A percentile compares a stretch with the other conserved stretches of the same genome.
Evolutionary conservation across 2,113 vertebrate species (phyloP).

Genomic region (Cathartes aura): DNA sequence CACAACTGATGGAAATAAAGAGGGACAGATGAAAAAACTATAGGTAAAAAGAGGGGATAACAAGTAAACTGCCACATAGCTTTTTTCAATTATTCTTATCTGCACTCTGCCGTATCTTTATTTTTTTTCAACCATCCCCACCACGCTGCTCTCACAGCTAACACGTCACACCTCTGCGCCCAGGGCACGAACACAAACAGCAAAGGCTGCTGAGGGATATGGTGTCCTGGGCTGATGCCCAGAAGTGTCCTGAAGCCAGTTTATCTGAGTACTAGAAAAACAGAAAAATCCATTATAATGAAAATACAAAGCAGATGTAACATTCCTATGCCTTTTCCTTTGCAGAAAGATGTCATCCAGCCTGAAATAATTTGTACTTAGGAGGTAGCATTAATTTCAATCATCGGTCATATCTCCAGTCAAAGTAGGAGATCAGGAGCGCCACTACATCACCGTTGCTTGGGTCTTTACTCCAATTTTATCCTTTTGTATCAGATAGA

Average conservation of each 20-base stretch:
- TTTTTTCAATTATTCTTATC: neutral
- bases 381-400: neutral
- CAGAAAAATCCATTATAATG: neutral
- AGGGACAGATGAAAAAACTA: neutral
- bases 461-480: neutral
- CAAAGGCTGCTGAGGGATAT: neutral
- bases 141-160: accelerated
- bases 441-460: neutral
- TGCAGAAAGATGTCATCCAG: neutral
- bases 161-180: neutral
- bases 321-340: neutral
- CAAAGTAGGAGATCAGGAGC: neutral
- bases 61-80: neutral
- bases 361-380: neutral
- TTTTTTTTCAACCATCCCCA: neutral
- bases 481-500: neutral
- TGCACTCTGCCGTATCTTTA: neutral
- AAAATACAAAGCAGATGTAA: neutral
- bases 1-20: neutral
- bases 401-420: neutral
- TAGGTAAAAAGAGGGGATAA: neutral
- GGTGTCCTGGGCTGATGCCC: neutral
- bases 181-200: neutral
- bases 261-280: neutral
- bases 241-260: neutral